Evolutionary conservation across 2,113 vertebrate genomes (phyloP).

Genomic region (Rhineura floridana): DNA sequence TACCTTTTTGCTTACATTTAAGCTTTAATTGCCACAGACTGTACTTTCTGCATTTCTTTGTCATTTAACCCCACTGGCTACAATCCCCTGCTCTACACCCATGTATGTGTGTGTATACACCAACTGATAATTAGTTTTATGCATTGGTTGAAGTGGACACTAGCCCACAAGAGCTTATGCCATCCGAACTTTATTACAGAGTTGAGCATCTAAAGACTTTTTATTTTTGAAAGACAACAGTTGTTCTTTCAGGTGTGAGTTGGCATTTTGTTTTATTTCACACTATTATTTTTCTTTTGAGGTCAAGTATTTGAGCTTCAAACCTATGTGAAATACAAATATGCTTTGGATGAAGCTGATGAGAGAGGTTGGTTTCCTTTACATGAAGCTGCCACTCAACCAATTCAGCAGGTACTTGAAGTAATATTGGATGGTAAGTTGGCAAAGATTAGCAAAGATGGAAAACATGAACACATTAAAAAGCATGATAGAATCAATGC

Average conservation of each 20-base stretch:
- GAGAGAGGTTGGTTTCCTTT: conserved; percentile 81
- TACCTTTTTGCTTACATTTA: not conserved
- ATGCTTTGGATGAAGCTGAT: conserved; percentile 83
- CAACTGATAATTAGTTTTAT: not conserved
- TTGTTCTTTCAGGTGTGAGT: not conserved
- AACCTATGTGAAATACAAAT: conserved; percentile 69
- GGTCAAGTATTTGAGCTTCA: conserved; percentile 79
- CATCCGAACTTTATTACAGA: conserved; percentile 8
- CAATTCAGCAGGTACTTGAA: conserved; percentile 76
- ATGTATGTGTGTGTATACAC: too few species aligned
- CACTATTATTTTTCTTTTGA: conserved; percentile 43
- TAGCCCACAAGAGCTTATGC: not conserved
- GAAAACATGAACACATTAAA: not conserved
- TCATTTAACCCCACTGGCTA: not conserved
- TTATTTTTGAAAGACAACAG: not conserved
- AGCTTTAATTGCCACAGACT: not conserved
- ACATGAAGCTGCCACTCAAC: conserved; percentile 78
- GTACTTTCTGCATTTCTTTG: too few species aligned
- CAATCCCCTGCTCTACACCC: not conserved
- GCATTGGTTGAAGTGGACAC: not conserved
- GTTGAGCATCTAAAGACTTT: not conserved
- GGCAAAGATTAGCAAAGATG: not conserved
- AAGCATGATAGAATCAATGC: not conserved
- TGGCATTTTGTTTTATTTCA: not conserved
- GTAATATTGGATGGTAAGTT: conserved; percentile 81